Base-by-base conservation (phyloP, 2,113 vertebrate species). In the Micronisus gabar region DNA sequence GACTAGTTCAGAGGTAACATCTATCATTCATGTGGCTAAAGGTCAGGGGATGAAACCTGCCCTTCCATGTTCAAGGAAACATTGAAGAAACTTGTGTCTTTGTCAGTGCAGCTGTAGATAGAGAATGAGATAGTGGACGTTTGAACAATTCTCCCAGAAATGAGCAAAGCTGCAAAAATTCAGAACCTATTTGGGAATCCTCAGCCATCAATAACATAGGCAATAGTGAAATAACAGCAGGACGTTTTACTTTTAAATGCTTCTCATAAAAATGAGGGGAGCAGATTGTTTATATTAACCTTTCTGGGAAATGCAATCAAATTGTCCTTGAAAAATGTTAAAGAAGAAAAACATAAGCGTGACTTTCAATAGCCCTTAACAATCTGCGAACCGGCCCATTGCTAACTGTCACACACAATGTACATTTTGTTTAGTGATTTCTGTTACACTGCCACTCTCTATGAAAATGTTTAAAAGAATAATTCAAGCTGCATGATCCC, bases 211-310 rank as follows among this genome's bases (percentile, higher is more conserved):
- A 97, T 94, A 97, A 96, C 96, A 97, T 6, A 90, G 70, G 84
- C 95, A 93, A 95, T 90, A 96, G 96, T 59, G 91, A 90, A 97
- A 95, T 93, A 97, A 96, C 97, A 97, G 97, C 97, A 93, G 97
- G 96, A 93, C 30, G 65, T 83, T 93, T 95, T 90, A 92, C 92
- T 97, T 97, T 92, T 96, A 96, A 97, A 97, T 90, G 90, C 80
- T 95, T 96, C 95, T 96, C 97, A 96, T 96, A 96, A 96, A 97
- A 97, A 97, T 70, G 97, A 97, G 92, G 53, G 94, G 95, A 97
- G 95, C 96, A 98, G 91, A 96, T 96, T 95, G 95, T 98, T 98
- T 97, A 97, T 90, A 97, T 97, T 97, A 97, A 97, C 95, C 96
- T 97, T 95, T 95, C 93, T 97, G 91, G 97, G 96, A 97, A 97